Conservation (phyloP, 2,113 vertebrate genomes). For the Tachysurus vachellii region DNA sequence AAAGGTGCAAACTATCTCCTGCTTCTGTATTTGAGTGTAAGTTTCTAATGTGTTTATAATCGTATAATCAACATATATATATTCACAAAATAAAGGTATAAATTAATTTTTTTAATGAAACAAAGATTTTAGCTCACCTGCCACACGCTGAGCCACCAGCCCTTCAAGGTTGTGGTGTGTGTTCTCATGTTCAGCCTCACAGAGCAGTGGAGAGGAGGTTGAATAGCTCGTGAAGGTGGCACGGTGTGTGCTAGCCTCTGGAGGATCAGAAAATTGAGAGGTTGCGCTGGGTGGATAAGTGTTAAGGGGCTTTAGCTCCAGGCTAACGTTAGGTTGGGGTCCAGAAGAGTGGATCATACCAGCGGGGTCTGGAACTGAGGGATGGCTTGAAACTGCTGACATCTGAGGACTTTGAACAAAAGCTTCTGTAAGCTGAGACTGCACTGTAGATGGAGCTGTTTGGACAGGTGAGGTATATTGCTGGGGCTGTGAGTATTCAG, state of each 20-base stretch:
- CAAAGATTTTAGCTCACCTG: slow-evolving; percentile 78
- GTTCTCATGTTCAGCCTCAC: slow-evolving; percentile 76
- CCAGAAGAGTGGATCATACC: slow-evolving; percentile 52
- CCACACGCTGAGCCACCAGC: slow-evolving; percentile 92
- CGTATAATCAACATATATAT: no score
- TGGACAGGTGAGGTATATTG: slow-evolving; percentile 49
- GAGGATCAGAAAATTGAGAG: slow-evolving; percentile 57
- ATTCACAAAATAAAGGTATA: background rate
- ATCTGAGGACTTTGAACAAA: slow-evolving; percentile 47
- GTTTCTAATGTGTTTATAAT: background rate
- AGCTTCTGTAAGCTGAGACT: slow-evolving; percentile 58
- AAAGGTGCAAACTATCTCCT: background rate
- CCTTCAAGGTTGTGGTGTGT: slow-evolving; percentile 87
- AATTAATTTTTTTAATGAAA: background rate
- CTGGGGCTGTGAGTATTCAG: slow-evolving; percentile 45
- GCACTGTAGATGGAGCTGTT: slow-evolving; percentile 48
- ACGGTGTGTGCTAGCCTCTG: slow-evolving; percentile 52
- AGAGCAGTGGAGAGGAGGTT: slow-evolving; percentile 73
- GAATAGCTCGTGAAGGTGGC: slow-evolving; percentile 55
- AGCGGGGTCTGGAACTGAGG: slow-evolving; percentile 59
- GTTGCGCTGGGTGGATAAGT: slow-evolving; percentile 64
- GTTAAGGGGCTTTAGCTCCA: slow-evolving; percentile 70
- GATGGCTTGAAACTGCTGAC: slow-evolving; percentile 43
- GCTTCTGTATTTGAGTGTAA: background rate
- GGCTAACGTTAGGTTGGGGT: slow-evolving; percentile 40